Percentiles rank a stretch among this genome's conserved stretches.
These are phyloP conservation scores for Altica lythri DNA, from an alignment of 2,888 invertebrate species.

Conservation along the genomic window DNA sequence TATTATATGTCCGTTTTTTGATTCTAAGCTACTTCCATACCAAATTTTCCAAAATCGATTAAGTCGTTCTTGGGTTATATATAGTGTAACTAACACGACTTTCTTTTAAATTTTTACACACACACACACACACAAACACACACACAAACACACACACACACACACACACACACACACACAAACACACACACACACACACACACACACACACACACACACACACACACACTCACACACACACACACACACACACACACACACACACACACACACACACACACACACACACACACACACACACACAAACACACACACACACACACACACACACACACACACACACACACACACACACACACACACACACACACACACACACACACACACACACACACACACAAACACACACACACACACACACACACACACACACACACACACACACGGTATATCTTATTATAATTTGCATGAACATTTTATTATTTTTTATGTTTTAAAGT, in stretches of 20 bases:
- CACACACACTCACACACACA: not conserved
- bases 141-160: not conserved
- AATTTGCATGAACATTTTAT: too few species aligned
- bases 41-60: too few species aligned
- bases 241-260: not conserved
- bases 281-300: not conserved
- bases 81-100: too few species aligned
- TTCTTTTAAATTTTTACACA: too few species aligned
- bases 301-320: not conserved
- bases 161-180: not conserved
- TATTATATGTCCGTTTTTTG: too few species aligned
- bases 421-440: not conserved
- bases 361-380: not conserved
- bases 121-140: not conserved
- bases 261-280: not conserved
- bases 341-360: not conserved
- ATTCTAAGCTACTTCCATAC: too few species aligned
- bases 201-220: not conserved
- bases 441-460: not conserved
- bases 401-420: not conserved
- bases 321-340: not conserved
- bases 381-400: not conserved
- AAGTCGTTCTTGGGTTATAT: too few species aligned
- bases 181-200: not conserved
- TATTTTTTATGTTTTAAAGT: too few species aligned